Conservation (phyloP, 1,140 invertebrate genomes). For the Cyphomyrmex costatus region DNA sequence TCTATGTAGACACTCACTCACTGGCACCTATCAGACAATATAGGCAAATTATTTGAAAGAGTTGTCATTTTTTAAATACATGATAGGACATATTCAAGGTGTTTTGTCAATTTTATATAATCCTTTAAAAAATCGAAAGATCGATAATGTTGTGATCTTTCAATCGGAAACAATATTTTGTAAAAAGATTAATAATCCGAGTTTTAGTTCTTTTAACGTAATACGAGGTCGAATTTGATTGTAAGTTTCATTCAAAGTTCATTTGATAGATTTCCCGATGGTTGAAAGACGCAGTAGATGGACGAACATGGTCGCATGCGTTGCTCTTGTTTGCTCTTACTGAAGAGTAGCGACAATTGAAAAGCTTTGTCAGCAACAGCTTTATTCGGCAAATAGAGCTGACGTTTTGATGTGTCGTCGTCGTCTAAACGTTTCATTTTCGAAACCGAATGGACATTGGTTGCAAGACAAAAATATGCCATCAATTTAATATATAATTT, state of each 20-base stretch:
- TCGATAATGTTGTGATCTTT: neutral
- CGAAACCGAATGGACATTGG: neutral
- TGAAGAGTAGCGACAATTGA: slow-evolving; percentile 53
- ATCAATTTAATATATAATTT: slow-evolving; percentile 26
- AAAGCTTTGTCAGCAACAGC: slow-evolving; percentile 18
- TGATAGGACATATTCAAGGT: too few species aligned
- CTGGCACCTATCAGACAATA: too few species aligned
- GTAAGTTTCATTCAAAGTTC: slow-evolving; percentile 63
- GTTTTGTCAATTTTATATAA: neutral
- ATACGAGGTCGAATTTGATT: slow-evolving; percentile 48
- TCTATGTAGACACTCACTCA: too few species aligned
- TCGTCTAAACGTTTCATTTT: slow-evolving; percentile 10
- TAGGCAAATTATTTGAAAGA: too few species aligned
- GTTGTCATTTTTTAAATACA: too few species aligned
- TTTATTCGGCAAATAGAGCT: slow-evolving; percentile 49
- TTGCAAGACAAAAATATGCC: neutral
- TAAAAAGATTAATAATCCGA: neutral
- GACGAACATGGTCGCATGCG: slow-evolving; percentile 65
- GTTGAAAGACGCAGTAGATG: slow-evolving; percentile 67
- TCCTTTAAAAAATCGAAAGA: neutral
- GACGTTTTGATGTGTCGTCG: neutral
- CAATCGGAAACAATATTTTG: neutral
- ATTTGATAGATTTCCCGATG: slow-evolving; percentile 46
- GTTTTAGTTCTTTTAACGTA: slow-evolving; percentile 8
- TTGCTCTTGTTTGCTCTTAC: slow-evolving; percentile 61